Conservation (phyloP, 2,888 invertebrate species). For the Diarsia mendica region DNA sequence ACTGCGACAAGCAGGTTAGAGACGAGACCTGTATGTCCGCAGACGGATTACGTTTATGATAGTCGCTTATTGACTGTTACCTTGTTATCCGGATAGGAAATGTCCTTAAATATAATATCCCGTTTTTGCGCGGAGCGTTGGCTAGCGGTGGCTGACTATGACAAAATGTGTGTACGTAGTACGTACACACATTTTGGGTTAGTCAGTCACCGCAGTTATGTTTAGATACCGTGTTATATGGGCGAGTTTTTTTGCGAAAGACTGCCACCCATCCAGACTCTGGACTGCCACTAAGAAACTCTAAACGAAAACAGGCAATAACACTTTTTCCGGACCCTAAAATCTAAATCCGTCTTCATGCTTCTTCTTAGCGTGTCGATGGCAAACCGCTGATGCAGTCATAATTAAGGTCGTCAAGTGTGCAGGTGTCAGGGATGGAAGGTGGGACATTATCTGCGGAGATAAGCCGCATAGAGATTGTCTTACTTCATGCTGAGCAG, state of each 20-base stretch:
- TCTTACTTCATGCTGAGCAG: too few species aligned
- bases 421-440: too few species aligned
- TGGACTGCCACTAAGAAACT: not conserved
- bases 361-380: too few species aligned
- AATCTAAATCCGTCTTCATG: not conserved
- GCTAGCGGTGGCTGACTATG: too few species aligned
- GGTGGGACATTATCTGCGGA: too few species aligned
- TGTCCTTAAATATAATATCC: not conserved
- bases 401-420: too few species aligned
- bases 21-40: not conserved
- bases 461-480: too few species aligned
- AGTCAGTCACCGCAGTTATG: too few species aligned
- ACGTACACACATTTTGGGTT: not conserved
- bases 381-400: too few species aligned
- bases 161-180: too few species aligned
- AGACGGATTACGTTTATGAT: not conserved
- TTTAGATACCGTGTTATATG: not conserved
- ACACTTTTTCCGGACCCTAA: not conserved
- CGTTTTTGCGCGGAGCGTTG: not conserved
- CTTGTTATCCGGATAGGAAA: not conserved
- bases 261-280: too few species aligned
- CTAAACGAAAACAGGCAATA: not conserved
- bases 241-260: too few species aligned
- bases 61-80: not conserved
- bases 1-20: not conserved